Evolutionary conservation across 2,113 vertebrate species (phyloP).

Genomic region (Ophiodon elongatus): DNA sequence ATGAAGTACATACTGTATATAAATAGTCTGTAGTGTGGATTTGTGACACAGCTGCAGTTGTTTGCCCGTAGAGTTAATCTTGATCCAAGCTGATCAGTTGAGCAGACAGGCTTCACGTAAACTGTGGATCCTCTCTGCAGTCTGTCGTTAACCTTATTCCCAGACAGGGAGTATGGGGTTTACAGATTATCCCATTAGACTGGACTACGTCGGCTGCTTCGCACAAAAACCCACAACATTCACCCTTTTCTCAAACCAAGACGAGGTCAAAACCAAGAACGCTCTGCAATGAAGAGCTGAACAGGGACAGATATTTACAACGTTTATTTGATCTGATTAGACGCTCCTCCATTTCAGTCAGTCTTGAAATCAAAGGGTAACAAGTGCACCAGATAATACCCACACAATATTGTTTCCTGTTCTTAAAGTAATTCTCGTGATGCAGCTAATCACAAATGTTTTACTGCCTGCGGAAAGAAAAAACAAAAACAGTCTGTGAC

Average conservation of each 20-base stretch:
- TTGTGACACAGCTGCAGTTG: background rate
- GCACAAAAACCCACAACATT: constrained; percentile 35
- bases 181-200: constrained; percentile 70
- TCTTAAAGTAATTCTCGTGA: constrained; percentile 18
- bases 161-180: constrained; percentile 54
- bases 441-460: constrained; percentile 18
- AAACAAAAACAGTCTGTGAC: background rate
- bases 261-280: constrained; percentile 18
- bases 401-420: constrained; percentile 5
- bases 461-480: constrained; percentile 15
- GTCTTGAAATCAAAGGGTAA: constrained; percentile 35
- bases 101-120: constrained; percentile 6
- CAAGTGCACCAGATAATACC: constrained; percentile 22
- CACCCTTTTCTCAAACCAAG: background rate
- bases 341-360: constrained; percentile 16
- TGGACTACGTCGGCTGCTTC: constrained; percentile 16
- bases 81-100: background rate
- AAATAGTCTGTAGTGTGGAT: background rate
- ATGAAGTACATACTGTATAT: background rate
- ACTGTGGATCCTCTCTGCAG: background rate
- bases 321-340: constrained; percentile 56
- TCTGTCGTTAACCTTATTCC: constrained; percentile 37
- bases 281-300: constrained; percentile 17
- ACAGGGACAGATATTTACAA: constrained; percentile 3
- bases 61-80: background rate